A percentile compares a stretch with the other conserved stretches of the same genome.
phyloP scores from a whole-genome alignment of 2,797 vertebrate species.

The Artibeus lituratus region DNA sequence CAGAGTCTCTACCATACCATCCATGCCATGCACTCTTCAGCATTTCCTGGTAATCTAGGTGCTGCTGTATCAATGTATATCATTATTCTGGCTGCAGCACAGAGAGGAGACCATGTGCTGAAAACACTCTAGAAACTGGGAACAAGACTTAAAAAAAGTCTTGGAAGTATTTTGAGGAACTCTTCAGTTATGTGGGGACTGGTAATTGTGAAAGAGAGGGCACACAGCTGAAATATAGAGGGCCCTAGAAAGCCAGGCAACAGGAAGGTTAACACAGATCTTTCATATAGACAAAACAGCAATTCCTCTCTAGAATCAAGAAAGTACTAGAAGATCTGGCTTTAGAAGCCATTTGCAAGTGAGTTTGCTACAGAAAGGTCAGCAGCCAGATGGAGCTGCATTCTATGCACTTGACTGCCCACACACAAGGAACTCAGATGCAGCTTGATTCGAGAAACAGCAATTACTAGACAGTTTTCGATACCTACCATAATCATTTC shows the following conservation, averaged over 20 bases:
- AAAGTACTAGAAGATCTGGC: not conserved
- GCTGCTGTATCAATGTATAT: fast-evolving
- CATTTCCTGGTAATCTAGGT: fast-evolving
- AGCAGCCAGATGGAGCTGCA: not conserved
- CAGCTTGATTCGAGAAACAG: constrained; percentile 53
- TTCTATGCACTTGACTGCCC: constrained; percentile 34
- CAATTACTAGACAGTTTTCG: constrained; percentile 76
- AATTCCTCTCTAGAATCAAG: not conserved
- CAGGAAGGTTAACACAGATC: not conserved
- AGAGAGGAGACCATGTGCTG: no score
- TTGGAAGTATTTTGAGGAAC: not conserved
- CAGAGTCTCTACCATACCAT: fast-evolving
- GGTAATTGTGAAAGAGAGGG: not conserved
- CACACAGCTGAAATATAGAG: not conserved
- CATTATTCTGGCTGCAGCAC: not conserved
- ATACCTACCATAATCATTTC: constrained; percentile 69
- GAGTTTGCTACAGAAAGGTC: not conserved
- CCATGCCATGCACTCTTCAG: fast-evolving
- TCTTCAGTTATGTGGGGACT: not conserved
- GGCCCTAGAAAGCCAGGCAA: not conserved
- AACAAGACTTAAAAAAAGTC: not conserved
- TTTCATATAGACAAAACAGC: not conserved
- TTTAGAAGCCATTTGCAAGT: not conserved
- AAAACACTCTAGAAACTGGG: not conserved
- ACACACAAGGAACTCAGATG: constrained; percentile 19